A percentile compares a stretch with the other conserved stretches of the same genome.
Evolutionary conservation across 2,113 vertebrate species (phyloP).

Genomic region (Suricata suricatta): DNA sequence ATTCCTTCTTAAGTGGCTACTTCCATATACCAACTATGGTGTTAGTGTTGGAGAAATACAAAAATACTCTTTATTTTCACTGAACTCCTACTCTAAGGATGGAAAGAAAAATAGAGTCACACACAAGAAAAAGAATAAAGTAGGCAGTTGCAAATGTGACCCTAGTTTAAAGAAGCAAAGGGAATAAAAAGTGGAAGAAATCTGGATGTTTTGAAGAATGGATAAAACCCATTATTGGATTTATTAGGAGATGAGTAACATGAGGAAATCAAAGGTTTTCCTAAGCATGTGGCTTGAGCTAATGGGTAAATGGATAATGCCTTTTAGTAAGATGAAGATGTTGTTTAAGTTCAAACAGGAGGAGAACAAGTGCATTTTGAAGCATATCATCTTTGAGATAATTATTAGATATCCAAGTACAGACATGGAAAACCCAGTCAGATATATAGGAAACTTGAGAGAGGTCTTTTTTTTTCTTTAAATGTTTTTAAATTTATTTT

Average conservation of each 20-base stretch:
- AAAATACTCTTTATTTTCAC: background rate
- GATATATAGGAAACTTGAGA: background rate
- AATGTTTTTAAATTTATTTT: no score
- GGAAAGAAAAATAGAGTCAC: background rate
- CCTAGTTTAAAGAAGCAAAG: background rate
- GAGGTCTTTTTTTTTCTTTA: background rate
- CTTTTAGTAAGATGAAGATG: background rate
- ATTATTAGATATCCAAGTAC: background rate
- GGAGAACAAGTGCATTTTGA: background rate
- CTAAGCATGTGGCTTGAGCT: background rate
- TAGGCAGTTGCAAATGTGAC: background rate
- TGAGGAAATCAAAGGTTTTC: background rate
- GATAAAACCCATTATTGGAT: background rate
- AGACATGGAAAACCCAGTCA: background rate
- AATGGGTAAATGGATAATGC: background rate
- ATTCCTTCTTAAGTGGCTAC: background rate
- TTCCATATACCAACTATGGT: background rate
- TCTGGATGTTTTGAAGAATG: background rate
- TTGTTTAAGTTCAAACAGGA: background rate
- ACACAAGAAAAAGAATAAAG: background rate
- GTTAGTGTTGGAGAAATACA: background rate
- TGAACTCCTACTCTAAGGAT: background rate
- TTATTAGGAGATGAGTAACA: background rate
- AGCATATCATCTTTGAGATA: background rate
- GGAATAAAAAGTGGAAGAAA: background rate